Evolutionary conservation across 2,797 vertebrate genomes (phyloP).

Genomic region (Pipistrellus nathusii): DNA sequence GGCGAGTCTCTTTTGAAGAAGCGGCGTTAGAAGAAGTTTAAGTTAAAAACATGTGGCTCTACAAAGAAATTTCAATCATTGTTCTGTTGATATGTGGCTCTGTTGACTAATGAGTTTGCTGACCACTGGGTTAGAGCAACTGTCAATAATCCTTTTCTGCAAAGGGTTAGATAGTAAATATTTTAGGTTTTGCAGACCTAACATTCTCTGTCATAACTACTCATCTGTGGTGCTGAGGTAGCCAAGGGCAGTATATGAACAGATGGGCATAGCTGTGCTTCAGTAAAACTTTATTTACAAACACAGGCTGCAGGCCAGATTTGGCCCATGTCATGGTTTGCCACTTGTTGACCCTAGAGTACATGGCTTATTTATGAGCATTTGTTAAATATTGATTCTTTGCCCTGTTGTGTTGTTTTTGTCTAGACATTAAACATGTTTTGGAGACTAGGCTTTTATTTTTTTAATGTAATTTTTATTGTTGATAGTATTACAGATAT

Average conservation of each 20-base stretch:
- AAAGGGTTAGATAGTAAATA: neutral
- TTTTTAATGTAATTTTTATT: neutral
- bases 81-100: too few relatives aligned
- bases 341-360: neutral
- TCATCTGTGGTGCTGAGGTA: neutral
- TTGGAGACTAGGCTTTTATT: neutral
- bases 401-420: slow-evolving; percentile 25
- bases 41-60: too few relatives aligned
- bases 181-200: neutral
- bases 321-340: neutral
- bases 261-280: neutral
- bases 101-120: too few relatives aligned
- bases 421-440: neutral
- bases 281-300: neutral
- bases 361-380: neutral
- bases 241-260: neutral
- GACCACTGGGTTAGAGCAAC: neutral
- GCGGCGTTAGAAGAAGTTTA: too few relatives aligned
- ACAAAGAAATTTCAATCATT: too few relatives aligned
- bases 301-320: neutral
- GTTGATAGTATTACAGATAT: too few relatives aligned
- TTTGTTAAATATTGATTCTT: neutral
- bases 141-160: neutral
- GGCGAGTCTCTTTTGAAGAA: too few relatives aligned
- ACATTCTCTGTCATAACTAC: neutral